Base-by-base conservation (phyloP, 2,113 vertebrate species). In the Stigmatopora nigra region DNA sequence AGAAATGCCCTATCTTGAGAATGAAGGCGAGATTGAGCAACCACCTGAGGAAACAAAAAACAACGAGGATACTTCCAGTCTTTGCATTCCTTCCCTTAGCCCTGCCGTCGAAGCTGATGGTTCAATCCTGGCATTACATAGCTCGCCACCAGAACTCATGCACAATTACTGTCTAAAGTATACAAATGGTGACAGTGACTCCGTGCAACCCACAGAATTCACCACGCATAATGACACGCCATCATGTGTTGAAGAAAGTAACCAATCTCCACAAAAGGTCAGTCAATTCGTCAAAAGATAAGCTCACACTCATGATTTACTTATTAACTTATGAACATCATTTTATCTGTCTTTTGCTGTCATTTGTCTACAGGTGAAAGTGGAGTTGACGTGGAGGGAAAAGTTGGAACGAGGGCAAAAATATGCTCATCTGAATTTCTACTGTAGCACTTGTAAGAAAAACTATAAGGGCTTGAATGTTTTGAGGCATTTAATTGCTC, bases 401-500 rank as follows among this genome's bases (percentile, higher is more conserved):
- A 62, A 53, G 53, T 38, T 67, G 0, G 65, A 76, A 5, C 82
- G 89, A 68, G 88, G 80, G 82, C 78, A 85, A 59, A 91, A 91
- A 59, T 89, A 92, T 53, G 46, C 69, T 70, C 72, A 83, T 84
- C 84, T 91, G 31, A 88, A 78, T 66, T 86, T 93, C 75, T 84
- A 87, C 55, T 99, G 97, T 77, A 88, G 86, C 65, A 72, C 93
- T 79, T 99, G 97, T 84, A 88, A 88, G 80, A 96, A 94, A 83
- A 91, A 90, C 71, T 95, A 93, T 71, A 91, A 93, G 74, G 93
- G 93, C 35, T 90, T 92, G 68, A 92, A 96, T 71, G 93, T 99
- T 63, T 91, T 96, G 78, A 91, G 93, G 45, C 97, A 99, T 36
- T 94, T 93, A 25, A 89, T 96, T 56, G 92, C 93, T 71, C 97